Conservation (phyloP, 1,140 invertebrate genomes). For the Odontomachus brunneus region DNA sequence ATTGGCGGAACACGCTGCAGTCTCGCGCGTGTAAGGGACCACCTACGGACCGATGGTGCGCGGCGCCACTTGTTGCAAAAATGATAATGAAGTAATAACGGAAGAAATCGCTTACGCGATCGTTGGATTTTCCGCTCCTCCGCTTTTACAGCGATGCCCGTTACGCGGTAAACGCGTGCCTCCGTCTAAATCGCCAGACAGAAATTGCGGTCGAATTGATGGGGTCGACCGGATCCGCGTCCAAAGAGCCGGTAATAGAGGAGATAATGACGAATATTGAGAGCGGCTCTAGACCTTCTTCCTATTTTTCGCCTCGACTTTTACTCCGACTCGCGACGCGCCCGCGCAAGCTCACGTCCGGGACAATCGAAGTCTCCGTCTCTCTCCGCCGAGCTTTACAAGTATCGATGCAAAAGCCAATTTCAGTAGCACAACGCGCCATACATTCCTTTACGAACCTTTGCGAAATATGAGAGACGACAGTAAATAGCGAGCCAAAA, state of each 20-base stretch:
- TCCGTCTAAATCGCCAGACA: slow-evolving; percentile 26
- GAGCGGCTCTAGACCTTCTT: background rate
- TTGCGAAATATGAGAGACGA: slow-evolving; percentile 7
- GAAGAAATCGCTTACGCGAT: slow-evolving; percentile 60
- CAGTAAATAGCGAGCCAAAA: background rate
- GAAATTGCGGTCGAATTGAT: slow-evolving; percentile 50
- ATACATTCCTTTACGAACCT: background rate
- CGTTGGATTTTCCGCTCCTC: slow-evolving; percentile 56
- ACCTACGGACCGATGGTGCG: slow-evolving; percentile 4
- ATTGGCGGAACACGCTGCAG: slow-evolving; percentile 39
- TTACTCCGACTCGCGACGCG: background rate
- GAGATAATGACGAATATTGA: slow-evolving; percentile 42
- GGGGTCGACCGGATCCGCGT: slow-evolving; percentile 10
- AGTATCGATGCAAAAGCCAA: background rate
- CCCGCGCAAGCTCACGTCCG: background rate
- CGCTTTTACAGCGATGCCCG: slow-evolving; percentile 36
- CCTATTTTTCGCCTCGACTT: background rate
- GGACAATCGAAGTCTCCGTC: background rate
- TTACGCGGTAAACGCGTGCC: slow-evolving; percentile 26
- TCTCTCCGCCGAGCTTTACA: background rate
- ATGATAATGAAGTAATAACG: slow-evolving; percentile 65
- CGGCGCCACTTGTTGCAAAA: slow-evolving; percentile 68
- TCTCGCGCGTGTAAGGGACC: slow-evolving; percentile 20
- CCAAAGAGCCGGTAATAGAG: slow-evolving; percentile 25
- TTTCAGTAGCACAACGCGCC: background rate